These are phyloP conservation scores for Heliconius cydno DNA, from an alignment of 2,888 invertebrate species.

Conservation along the genomic window DNA sequence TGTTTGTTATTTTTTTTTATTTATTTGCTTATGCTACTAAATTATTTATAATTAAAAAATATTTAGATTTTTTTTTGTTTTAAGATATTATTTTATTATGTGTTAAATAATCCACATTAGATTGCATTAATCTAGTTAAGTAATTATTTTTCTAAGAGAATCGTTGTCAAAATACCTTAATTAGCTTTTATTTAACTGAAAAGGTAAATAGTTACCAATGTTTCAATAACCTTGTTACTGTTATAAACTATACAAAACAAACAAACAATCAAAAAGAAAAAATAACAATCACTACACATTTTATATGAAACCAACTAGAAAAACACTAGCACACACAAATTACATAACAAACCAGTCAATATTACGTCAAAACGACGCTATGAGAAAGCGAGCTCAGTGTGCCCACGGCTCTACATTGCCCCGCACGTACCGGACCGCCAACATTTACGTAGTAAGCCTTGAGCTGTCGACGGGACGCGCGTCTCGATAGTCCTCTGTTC, in stretches of 20 bases:
- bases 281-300: neutral
- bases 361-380: constrained; percentile 44
- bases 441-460: constrained; percentile 82
- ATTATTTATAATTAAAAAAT: too few relatives aligned
- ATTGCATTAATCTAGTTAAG: too few relatives aligned
- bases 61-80: too few relatives aligned
- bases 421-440: constrained; percentile 80
- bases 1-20: neutral
- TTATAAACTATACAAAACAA: too few relatives aligned
- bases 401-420: constrained; percentile 62
- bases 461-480: constrained; percentile 73
- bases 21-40: neutral
- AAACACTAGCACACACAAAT: constrained; percentile 13
- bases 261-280: too few relatives aligned
- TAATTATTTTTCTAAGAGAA: too few relatives aligned
- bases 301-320: neutral
- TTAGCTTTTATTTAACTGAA: too few relatives aligned
- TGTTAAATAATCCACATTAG: too few relatives aligned
- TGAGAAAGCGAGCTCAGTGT: constrained; percentile 60
- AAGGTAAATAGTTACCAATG: too few relatives aligned
- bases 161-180: too few relatives aligned
- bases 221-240: too few relatives aligned
- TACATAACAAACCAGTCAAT: constrained; percentile 38
- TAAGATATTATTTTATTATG: too few relatives aligned
- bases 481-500: constrained; percentile 53